Evolutionary conservation across 2,113 vertebrate genomes (phyloP).

Genomic region (Gymnogyps californianus): DNA sequence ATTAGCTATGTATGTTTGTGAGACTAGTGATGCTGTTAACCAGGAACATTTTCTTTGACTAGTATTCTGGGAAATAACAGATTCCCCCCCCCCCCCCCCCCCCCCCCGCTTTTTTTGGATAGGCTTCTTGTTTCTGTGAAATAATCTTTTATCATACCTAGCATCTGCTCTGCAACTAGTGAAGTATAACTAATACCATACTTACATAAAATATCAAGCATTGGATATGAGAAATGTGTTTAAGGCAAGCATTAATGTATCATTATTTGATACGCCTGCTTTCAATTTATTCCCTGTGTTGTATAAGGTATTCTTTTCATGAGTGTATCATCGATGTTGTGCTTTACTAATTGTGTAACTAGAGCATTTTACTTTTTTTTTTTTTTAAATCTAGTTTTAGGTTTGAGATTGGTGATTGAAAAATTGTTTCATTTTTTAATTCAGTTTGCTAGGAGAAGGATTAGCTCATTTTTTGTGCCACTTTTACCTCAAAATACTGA

Average conservation of each 20-base stretch:
- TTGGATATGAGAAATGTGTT: neutral
- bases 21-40: neutral
- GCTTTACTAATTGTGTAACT: neutral
- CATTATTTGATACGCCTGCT: neutral
- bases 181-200: neutral
- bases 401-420: neutral
- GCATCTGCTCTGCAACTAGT: neutral
- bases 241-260: neutral
- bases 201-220: neutral
- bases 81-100: neutral
- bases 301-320: neutral
- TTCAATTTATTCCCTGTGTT: neutral
- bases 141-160: neutral
- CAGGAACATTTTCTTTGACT: neutral
- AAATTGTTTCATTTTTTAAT: neutral
- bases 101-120: neutral
- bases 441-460: neutral
- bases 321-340: neutral
- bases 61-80: neutral
- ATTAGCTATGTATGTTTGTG: neutral
- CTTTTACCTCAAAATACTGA: neutral
- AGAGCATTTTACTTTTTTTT: neutral
- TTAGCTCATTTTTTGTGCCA: neutral
- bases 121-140: neutral
- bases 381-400: neutral